Percentiles rank a stretch among this genome's conserved stretches.
phyloP scores from a whole-genome alignment of 2,888 invertebrate species.

The Hirudinaria manillensis region DNA sequence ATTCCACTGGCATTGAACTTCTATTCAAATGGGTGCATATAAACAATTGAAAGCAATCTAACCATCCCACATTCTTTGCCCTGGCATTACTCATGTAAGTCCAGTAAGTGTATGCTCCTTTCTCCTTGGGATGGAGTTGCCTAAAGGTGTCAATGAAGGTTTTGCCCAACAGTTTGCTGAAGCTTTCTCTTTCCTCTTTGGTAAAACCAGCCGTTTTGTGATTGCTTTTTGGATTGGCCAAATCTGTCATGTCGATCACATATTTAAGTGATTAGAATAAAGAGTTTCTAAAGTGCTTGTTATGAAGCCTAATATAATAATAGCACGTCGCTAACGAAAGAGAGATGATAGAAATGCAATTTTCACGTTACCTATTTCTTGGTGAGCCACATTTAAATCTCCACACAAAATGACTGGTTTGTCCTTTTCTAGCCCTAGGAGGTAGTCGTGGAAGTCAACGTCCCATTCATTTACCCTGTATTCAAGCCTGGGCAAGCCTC shows the following conservation, averaged over 20 bases:
- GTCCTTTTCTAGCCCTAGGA: constrained; percentile 68
- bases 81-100: constrained; percentile 82
- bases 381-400: constrained; percentile 94
- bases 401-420: constrained; percentile 93
- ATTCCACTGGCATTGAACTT: neutral
- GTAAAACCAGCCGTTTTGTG: constrained; percentile 86
- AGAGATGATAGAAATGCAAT: neutral
- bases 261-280: neutral
- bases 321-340: neutral
- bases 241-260: constrained; percentile 62
- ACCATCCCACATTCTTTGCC: constrained; percentile 89
- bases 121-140: constrained; percentile 74
- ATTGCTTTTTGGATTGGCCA: constrained; percentile 88
- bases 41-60: constrained; percentile 45
- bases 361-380: constrained; percentile 70
- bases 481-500: constrained; percentile 75
- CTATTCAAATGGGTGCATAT: neutral
- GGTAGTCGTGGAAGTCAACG: constrained; percentile 69
- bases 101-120: constrained; percentile 87
- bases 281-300: neutral
- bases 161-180: constrained; percentile 72
- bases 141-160: constrained; percentile 86
- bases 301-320: neutral
- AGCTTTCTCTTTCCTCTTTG: constrained; percentile 81
- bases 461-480: constrained; percentile 83